Evolutionary conservation across 2,797 vertebrate species (phyloP).

Genomic region (Ptychadena robeensis): DNA sequence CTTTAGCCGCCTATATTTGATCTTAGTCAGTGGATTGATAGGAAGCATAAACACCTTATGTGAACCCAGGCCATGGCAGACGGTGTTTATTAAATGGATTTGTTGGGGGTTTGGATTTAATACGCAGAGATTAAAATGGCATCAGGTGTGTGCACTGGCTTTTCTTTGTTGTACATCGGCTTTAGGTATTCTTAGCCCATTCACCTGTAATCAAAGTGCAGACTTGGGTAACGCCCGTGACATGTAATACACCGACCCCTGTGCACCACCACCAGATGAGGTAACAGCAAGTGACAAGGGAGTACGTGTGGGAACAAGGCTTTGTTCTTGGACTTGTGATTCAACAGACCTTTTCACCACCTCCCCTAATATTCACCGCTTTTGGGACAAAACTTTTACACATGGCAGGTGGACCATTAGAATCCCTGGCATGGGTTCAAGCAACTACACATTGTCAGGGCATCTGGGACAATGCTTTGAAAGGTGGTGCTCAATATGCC

Average conservation of each 20-base stretch:
- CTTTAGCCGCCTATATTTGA: no score
- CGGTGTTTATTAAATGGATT: background rate
- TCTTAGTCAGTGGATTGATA: no score
- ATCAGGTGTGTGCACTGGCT: background rate
- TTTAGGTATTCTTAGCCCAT: background rate
- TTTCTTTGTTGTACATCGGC: background rate
- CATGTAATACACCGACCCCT: constrained; percentile 20
- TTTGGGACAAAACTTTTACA: constrained; percentile 9
- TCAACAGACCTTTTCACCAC: constrained; percentile 26
- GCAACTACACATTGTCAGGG: constrained; percentile 2
- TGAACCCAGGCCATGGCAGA: background rate
- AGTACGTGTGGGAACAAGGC: constrained; percentile 3
- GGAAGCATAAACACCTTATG: background rate
- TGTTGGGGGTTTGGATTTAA: background rate
- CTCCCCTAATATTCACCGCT: background rate
- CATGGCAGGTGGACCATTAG: constrained; percentile 48
- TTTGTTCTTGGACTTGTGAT: constrained; percentile 29
- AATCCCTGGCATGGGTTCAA: constrained; percentile 46
- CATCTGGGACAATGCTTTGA: constrained; percentile 7
- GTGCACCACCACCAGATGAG: background rate
- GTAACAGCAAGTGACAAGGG: background rate
- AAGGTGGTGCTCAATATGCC: background rate
- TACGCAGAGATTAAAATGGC: background rate
- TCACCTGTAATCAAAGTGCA: constrained; percentile 7
- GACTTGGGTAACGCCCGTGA: constrained; percentile 2